phyloP scores from a whole-genome alignment of 2,113 vertebrate genomes.

The Ancistrus triradiatus region DNA sequence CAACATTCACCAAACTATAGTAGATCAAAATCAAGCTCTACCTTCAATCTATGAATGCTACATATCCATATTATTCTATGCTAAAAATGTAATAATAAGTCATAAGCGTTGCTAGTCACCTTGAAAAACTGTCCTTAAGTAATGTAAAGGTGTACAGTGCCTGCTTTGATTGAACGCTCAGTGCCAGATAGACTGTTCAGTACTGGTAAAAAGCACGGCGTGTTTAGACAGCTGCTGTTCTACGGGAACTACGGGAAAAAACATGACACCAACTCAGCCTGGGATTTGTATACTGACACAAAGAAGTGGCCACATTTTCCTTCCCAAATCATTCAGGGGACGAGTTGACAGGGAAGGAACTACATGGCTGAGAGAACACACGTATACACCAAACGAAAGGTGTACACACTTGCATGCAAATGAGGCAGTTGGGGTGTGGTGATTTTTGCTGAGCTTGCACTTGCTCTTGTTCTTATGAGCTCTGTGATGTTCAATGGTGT shows the following conservation, averaged over 20 bases:
- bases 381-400: not conserved
- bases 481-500: not conserved
- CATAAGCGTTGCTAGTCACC: no score
- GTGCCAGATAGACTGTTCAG: constrained; percentile 7
- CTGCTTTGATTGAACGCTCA: not conserved
- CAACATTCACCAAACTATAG: no score
- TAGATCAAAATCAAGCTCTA: not conserved
- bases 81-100: not conserved
- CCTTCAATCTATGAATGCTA: not conserved
- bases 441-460: not conserved
- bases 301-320: constrained; percentile 29
- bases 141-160: not conserved
- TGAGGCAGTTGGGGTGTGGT: not conserved
- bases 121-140: not conserved
- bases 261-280: not conserved
- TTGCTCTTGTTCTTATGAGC: not conserved
- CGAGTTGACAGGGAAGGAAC: constrained; percentile 13
- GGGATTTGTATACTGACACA: constrained; percentile 2
- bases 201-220: not conserved
- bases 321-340: constrained; percentile 27
- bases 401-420: not conserved
- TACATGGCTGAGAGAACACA: not conserved
- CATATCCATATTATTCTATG: no score
- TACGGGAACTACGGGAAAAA: not conserved
- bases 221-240: constrained; percentile 33